Base-by-base conservation (phyloP, 2,113 vertebrate genomes). In the Sula dactylatra region DNA sequence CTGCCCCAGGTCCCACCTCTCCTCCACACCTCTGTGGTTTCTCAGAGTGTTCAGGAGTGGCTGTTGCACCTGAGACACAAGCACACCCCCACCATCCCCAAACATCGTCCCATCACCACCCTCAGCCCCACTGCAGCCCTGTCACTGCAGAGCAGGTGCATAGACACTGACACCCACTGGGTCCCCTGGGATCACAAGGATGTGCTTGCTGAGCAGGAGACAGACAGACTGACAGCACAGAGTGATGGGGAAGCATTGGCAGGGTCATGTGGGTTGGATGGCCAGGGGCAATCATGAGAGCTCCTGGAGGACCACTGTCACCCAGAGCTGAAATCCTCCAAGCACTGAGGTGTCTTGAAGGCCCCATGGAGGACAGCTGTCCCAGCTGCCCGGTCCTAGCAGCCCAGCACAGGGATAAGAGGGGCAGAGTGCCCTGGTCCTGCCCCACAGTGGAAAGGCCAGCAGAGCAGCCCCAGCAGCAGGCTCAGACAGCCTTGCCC, bases 211-310 rank as follows among this genome's bases (percentile, higher is more conserved):
- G 3, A n/a, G 45, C 2, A 6, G 52, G 11, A 59, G 32, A 58
- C 66, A 44, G 73, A 58, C 64, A 32, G 62, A 64, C 11, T 2
- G 73, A 59, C n/a, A 58, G 56, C 45, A 3, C 42, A 14, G 71
- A 25, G 47, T 2, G 9, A 25, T 10, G 19, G 21, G 14, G 32
- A 44, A 47, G 34, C 59, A 11, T 2, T 6, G 49, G 7, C 62
- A 64, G 42, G 56, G 27, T 32, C 49, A 31, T 1, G 1, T 5
- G 56, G 19, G 21, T 38, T 16, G 31, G 36, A 17, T 21, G 47
- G 17, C 8, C 66, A 31, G 40, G 3, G 20, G 32, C 4, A 7
- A 21, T 31, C 56, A 72, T 0, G 0, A 31, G 44, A 59, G n/a
- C 62, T 87, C 40, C 64, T 31, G 29, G 16, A 77, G 49, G 27